A percentile compares a stretch with the other conserved stretches of the same genome.
Evolutionary conservation across 2,797 vertebrate species (phyloP).

Genomic region (Myotis vivesi): DNA sequence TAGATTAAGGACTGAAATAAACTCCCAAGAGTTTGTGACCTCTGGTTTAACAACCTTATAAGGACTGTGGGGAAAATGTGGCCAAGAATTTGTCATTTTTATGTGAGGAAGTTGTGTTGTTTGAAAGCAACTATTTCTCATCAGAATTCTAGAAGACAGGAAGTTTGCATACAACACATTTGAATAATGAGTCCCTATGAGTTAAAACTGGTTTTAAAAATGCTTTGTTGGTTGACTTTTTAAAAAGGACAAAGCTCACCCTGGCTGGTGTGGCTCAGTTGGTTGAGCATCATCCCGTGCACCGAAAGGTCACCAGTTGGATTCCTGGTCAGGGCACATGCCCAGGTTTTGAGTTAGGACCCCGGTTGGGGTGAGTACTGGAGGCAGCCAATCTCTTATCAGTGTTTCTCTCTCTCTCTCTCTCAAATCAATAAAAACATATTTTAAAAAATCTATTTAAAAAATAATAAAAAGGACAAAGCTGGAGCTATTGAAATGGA

Average conservation of each 20-base stretch:
- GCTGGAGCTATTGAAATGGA: background rate
- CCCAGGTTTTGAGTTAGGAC: background rate
- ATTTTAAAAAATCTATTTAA: background rate
- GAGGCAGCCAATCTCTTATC: background rate
- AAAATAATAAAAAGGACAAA: slow-evolving; percentile 28
- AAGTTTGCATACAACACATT: background rate
- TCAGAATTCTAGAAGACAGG: slow-evolving; percentile 41
- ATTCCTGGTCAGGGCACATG: background rate
- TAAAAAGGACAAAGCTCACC: slow-evolving; percentile 19
- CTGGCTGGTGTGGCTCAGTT: background rate
- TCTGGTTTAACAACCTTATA: background rate
- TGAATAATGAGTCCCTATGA: slow-evolving; percentile 49
- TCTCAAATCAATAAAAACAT: background rate
- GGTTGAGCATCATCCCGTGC: background rate
- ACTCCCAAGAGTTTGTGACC: background rate
- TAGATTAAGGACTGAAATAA: slow-evolving; percentile 32
- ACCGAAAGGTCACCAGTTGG: background rate
- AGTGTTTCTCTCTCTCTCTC: background rate
- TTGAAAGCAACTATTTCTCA: slow-evolving; percentile 50
- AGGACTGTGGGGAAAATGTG: background rate
- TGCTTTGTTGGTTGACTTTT: slow-evolving; percentile 31
- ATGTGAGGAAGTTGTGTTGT: slow-evolving; percentile 11
- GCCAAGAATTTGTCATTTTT: slow-evolving; percentile 35
- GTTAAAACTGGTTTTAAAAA: slow-evolving; percentile 2
- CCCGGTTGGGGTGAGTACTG: background rate